Percentiles rank a stretch among this genome's conserved stretches.
These are phyloP conservation scores for Piliocolobus tephrosceles DNA, from an alignment of 2,113 vertebrate species.

Conservation along the genomic window DNA sequence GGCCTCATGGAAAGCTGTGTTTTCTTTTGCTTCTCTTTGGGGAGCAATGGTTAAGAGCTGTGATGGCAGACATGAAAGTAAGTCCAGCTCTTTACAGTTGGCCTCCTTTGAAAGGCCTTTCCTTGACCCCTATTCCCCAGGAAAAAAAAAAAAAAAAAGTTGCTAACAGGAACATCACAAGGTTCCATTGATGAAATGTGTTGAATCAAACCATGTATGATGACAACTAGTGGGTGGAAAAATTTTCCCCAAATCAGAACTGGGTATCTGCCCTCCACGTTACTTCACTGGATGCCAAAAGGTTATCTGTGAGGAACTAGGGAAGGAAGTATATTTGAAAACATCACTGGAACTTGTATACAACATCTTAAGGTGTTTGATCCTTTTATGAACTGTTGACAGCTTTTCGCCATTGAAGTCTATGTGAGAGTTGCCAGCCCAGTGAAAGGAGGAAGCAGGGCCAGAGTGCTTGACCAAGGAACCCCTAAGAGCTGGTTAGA, in stretches of 20 bases:
- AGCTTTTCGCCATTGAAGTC: slow-evolving; percentile 75
- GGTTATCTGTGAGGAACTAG: slow-evolving; percentile 81
- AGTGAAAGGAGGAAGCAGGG: slow-evolving; percentile 59
- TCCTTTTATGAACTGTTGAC: slow-evolving; percentile 79
- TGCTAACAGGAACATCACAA: slow-evolving; percentile 56
- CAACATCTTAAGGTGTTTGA: slow-evolving; percentile 80
- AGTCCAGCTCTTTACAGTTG: not conserved
- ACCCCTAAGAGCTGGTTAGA: not conserved
- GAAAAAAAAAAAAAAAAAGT: slow-evolving; percentile 40
- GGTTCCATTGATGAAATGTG: slow-evolving; percentile 63
- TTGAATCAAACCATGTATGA: slow-evolving; percentile 53
- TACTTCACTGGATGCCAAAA: slow-evolving; percentile 76
- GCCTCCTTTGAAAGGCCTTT: slow-evolving; percentile 48
- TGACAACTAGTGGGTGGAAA: slow-evolving; percentile 67
- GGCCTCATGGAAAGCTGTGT: not conserved
- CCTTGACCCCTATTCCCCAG: slow-evolving; percentile 53
- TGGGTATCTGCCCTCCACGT: slow-evolving; percentile 62
- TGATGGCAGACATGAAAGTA: slow-evolving; percentile 39
- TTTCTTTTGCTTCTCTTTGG: slow-evolving; percentile 55
- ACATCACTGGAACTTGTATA: slow-evolving; percentile 79
- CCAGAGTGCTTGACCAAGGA: slow-evolving; percentile 54
- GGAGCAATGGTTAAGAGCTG: not conserved
- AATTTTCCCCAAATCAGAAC: slow-evolving; percentile 66
- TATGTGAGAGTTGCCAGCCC: slow-evolving; percentile 67
- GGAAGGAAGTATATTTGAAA: slow-evolving; percentile 83